Evolutionary conservation across 2,113 vertebrate genomes (phyloP).

Genomic region (Haliaeetus leucogaster): DNA sequence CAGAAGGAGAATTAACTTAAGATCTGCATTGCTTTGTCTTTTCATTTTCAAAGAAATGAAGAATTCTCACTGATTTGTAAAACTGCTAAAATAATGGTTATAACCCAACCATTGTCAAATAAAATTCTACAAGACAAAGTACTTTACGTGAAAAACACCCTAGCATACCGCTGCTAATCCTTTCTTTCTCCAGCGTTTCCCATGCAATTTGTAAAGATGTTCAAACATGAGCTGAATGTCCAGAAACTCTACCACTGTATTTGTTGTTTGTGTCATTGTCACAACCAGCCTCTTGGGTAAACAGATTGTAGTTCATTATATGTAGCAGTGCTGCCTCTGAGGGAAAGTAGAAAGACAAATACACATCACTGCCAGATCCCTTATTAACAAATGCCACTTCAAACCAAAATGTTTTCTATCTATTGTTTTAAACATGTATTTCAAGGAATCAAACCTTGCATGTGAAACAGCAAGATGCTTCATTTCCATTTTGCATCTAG

Average conservation of each 20-base stretch:
- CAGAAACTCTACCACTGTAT: background rate
- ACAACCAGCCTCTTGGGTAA: constrained; percentile 17
- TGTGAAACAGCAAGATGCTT: background rate
- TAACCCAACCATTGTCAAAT: background rate
- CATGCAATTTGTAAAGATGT: background rate
- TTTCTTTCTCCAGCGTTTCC: background rate
- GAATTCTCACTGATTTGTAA: background rate
- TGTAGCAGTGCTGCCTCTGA: constrained; percentile 3
- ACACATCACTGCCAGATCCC: background rate
- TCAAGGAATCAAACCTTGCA: background rate
- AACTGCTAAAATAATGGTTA: background rate
- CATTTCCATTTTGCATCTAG: background rate
- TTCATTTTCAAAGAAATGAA: background rate
- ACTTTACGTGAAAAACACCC: background rate
- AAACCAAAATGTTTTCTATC: background rate
- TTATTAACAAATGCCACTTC: constrained; percentile 25
- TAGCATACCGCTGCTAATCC: background rate
- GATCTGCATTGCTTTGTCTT: background rate
- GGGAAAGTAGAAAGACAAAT: background rate
- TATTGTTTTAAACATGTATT: constrained; percentile 1
- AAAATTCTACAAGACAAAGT: background rate
- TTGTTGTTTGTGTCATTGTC: background rate
- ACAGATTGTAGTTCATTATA: constrained; percentile 26
- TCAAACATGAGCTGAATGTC: background rate
- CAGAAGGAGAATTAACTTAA: background rate